phyloP scores from a whole-genome alignment of 2,797 vertebrate genomes.

The Pitangus sulphuratus region DNA sequence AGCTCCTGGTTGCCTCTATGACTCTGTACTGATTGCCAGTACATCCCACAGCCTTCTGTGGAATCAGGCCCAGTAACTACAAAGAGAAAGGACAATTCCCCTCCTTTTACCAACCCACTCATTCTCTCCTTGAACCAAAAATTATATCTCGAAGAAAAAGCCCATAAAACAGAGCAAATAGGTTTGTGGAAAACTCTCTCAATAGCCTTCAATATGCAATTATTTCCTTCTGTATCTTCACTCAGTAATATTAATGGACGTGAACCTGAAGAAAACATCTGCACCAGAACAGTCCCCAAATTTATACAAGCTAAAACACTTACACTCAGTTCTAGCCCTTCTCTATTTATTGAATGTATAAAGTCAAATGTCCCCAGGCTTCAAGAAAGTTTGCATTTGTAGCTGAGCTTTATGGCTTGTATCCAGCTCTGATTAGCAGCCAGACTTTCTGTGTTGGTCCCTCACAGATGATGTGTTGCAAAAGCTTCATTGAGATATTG shows the following conservation, averaged over 20 bases:
- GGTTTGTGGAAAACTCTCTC: neutral
- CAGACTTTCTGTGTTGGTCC: constrained; percentile 27
- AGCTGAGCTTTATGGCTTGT: constrained; percentile 37
- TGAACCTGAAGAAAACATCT: neutral
- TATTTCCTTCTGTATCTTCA: neutral
- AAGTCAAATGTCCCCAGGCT: constrained; percentile 17
- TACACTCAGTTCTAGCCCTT: neutral
- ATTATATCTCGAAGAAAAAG: neutral
- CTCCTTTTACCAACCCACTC: neutral
- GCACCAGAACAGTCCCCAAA: neutral
- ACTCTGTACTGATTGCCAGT: neutral
- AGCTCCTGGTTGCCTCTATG: neutral
- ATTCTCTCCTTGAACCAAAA: neutral
- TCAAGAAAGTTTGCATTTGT: constrained; percentile 27
- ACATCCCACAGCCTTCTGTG: neutral
- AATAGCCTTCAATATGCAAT: neutral
- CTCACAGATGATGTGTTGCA: constrained; percentile 15
- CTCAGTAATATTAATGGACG: neutral
- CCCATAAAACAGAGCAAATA: neutral
- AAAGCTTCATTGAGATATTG: neutral
- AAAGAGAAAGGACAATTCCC: neutral
- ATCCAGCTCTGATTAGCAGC: constrained; percentile 30
- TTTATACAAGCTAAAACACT: neutral
- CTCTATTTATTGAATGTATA: neutral
- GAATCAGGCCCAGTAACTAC: neutral